A percentile compares a stretch with the other conserved stretches of the same genome.
Evolutionary conservation across 2,797 vertebrate genomes (phyloP).

Genomic region (Sebastes diaconus): DNA sequence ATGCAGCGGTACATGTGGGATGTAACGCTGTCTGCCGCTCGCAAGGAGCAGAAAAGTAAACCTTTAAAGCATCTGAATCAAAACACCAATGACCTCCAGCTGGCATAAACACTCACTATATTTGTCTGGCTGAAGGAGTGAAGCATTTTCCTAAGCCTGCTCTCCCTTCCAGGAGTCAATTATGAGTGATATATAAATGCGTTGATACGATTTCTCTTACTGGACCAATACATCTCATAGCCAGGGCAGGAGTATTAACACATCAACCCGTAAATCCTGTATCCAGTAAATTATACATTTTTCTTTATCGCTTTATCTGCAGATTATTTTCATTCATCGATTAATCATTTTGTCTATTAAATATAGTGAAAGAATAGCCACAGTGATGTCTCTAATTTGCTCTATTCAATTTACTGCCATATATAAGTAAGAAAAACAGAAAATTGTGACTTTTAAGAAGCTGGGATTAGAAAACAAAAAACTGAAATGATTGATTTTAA

Average conservation of each 20-base stretch:
- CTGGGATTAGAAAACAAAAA: neutral
- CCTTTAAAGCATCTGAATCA: constrained; percentile 50
- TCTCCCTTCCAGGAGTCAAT: constrained; percentile 1
- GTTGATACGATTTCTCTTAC: constrained; percentile 9
- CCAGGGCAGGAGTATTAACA: neutral
- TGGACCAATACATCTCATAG: neutral
- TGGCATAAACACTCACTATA: constrained; percentile 50
- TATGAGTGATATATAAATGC: constrained; percentile 41
- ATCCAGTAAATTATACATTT: neutral
- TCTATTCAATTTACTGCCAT: neutral
- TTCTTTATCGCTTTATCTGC: no score
- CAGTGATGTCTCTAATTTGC: neutral
- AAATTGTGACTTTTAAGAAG: no score
- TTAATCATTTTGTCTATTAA: neutral
- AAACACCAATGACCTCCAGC: constrained; percentile 61
- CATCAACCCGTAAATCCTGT: neutral
- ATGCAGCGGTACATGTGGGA: constrained; percentile 42
- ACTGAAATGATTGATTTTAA: neutral
- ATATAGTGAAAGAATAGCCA: neutral
- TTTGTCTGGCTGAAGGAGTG: constrained; percentile 37
- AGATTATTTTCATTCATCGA: neutral
- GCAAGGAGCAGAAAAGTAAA: constrained; percentile 28
- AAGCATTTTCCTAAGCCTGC: constrained; percentile 23
- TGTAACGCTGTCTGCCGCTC: constrained; percentile 32
- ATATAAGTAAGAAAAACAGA: neutral